Evolutionary conservation across 1,140 invertebrate genomes (phyloP).

Genomic region (Heliconius congener): DNA sequence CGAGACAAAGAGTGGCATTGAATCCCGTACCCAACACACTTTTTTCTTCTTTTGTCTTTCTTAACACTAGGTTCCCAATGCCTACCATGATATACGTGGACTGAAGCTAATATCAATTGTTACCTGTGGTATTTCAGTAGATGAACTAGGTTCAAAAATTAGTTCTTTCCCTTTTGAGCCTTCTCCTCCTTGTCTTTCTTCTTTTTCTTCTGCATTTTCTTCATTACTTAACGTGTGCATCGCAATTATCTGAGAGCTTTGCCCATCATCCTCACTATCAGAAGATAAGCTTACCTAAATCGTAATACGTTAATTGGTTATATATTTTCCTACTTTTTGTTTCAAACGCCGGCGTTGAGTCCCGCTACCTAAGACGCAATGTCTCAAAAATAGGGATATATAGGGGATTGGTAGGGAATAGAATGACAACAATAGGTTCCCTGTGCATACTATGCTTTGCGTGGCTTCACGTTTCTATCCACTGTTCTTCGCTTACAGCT

Average conservation of each 20-base stretch:
- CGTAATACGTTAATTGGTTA: neutral
- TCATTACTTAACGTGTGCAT: neutral
- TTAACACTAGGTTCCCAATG: no score
- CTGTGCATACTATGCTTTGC: no score
- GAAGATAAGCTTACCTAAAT: slow-evolving; percentile 4
- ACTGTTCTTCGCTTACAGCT: no score
- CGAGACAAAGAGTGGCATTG: no score
- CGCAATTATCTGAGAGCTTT: neutral
- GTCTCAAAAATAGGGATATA: neutral
- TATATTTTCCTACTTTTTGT: neutral
- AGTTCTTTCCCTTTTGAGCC: neutral
- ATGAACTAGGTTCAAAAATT: neutral
- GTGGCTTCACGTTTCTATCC: no score
- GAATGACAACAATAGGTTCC: neutral
- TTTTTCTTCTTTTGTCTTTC: no score
- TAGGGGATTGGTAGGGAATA: neutral
- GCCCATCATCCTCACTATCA: neutral
- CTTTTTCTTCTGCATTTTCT: neutral
- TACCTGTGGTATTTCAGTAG: neutral
- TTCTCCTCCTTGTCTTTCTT: neutral
- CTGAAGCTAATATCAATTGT: neutral
- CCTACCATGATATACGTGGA: no score
- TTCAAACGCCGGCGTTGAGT: neutral
- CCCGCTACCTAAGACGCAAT: neutral
- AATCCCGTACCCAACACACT: no score